Base-by-base conservation (phyloP, 2,888 invertebrate genomes). In the Tineola bisselliella region DNA sequence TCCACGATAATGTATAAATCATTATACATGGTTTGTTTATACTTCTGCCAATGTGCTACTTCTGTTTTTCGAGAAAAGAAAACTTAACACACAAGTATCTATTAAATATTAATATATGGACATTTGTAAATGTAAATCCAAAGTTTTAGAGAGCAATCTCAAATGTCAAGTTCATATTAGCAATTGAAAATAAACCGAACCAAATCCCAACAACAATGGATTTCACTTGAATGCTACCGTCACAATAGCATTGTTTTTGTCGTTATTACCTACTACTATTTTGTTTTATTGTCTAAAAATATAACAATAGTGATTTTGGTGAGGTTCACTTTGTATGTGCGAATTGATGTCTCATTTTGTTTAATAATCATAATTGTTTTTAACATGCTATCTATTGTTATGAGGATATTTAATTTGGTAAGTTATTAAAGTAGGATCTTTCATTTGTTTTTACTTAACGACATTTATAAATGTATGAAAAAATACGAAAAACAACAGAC, bases 121-220 rank as follows among this genome's bases (percentile, higher is more conserved):
- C 25, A 25, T 25, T 6, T 25, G 25, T 25, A 4, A 25, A 25
- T 25, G 6, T 6, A 25, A 4, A 4, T 25, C 4, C 4, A 25
- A 25, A 10, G 38, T 4, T 38, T 10, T 10, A 38, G n/a, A 38
- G 48, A 13, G 15, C 3, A 48, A 48, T 48, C 17, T 25, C 15
- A n/a, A 48, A 68, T 74, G 71, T 78, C 76, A 79, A 78, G 76
- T 77, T 79, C 75, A 76, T 69, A 74, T 65, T 43, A 68, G 71
- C 66, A 62, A 56, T 62, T 66, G 67, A 65, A 66, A 67, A 67
- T 66, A 66, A 66, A 63, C 57, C 61, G 62, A 59, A 19, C 66
- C 65, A 62, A 64, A 63, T 64, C 66, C 63, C 62, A 61, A 62
- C 63, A 67, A 72, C 74, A 76, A 76, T 74, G 69, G 72, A 66